Base-by-base conservation (phyloP, 2,888 invertebrate species). In the Ophioninae sp. region DNA sequence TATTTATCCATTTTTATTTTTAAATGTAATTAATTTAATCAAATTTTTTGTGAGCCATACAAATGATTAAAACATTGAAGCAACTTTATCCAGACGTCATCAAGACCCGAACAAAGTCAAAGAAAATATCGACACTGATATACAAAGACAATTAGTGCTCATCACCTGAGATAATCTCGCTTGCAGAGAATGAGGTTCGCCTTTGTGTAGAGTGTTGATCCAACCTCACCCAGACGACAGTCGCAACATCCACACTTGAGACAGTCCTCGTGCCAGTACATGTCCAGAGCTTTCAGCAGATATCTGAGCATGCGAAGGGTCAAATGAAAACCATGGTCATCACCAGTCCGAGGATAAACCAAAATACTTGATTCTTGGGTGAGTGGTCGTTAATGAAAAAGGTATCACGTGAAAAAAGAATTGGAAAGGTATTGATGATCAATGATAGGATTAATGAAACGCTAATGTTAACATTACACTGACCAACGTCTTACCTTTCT, bases 201-300 rank as follows among this genome's bases (percentile, higher is more conserved):
- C 93, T 97, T 98, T 88, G 97, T 97, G 93, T 97, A 98, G 73
- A 98, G 94, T 86, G 97, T 97, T 78, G 97, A 97, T 85, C 98
- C 98, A 61, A 98, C 97, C 93, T 98, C 98, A 0, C 98, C 98
- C n/a, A 98, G 95, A 74, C 98, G 95, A 93, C 98, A 98, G 93
- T 98, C 97, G 92, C 98, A 98, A 93, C 98, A 98, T 83, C 97
- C 97, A 91, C 97, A 97, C 92, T 98, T 98, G 86, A 98, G 95
- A 90, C 98, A 98, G 93, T 98, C 98, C 89, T 98, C 98, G 93
- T 98, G 98, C 98, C 98, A 98, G 93, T 95, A 97, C 92, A 97
- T 94, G 92, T 98, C 98, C 93, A 98, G 94, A 0, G 98, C 98
- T 91, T 96, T 97, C 88, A 98, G 94, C 65, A 98, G 95, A 85